Evolutionary conservation across 2,113 vertebrate genomes (phyloP), one percentile per base, ranked within the genome.

Genomic region (Urocynchramus pylzowi): DNA sequence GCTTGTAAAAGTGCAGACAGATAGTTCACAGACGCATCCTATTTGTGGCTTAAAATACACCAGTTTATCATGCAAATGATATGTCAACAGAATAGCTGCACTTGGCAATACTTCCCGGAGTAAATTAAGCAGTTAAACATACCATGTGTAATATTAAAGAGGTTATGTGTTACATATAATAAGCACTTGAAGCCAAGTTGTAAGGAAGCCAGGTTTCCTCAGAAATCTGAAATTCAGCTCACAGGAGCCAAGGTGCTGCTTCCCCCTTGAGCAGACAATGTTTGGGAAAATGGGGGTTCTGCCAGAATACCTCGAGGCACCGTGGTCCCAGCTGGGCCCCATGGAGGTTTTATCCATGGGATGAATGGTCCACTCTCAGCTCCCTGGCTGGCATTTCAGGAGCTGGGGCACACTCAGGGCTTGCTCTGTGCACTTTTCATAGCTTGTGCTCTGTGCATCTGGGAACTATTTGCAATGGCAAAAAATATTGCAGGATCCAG

Each of bases 41-140:
- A 77, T 91, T 80, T 77, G 68, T 52, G 63, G 68, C 79, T 95
- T 78, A 75, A 93, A 95, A 96, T 93, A 63, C 4, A 47, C 79
- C 61, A 91, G 90, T 96, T 96, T 92, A 93, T 96, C 76, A 92
- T 95, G 93, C 93, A 92, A 97, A 95, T 94, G 79, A 78, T 95
- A 81, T 70, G 88, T 96, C 95, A 97, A 89, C 93, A 92, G 92
- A 95, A 86, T 70, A 86, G 93, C 92, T 90, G 88, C 14, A 67
- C 90, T 94, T 97, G 93, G 96, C 95, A 93, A 61, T 77, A 15
- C 37, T 90, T 93, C 83, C 88, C 20, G 0, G 44, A 69, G 94
- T 89, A 94, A 95, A 95, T 95, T 86, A 95, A 95, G 95, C 90
- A 92, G 93, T 92, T 96, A 96, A 96, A 96, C 73, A 84, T 13